phyloP scores from a whole-genome alignment of 2,888 invertebrate genomes.

The Palloptera scutellata region DNA sequence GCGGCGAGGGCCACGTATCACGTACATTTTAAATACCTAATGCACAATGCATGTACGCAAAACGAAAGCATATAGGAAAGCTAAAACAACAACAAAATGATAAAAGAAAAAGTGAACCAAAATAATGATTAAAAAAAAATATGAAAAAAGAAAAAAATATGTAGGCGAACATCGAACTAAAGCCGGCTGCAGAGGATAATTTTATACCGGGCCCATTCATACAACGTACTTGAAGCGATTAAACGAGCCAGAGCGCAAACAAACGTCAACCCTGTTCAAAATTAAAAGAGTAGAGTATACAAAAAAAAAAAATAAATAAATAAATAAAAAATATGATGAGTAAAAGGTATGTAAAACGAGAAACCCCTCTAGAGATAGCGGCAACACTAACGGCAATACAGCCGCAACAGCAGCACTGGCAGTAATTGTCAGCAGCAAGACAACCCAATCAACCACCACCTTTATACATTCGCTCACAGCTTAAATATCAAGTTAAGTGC shows the following conservation, averaged over 20 bases:
- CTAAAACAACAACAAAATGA: constrained; percentile 4
- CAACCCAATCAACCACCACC: neutral
- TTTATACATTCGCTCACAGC: neutral
- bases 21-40: too few species aligned
- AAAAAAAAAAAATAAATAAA: neutral
- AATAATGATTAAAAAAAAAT: constrained; percentile 9
- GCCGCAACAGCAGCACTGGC: neutral
- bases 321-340: neutral
- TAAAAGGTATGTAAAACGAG: neutral
- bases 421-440: neutral
- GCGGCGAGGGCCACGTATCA: neutral
- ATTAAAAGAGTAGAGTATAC: neutral
- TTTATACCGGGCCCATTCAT: neutral
- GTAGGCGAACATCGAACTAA: neutral
- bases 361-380: neutral
- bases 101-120: constrained; percentile 9
- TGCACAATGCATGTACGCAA: neutral
- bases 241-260: constrained; percentile 13
- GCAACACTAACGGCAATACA: neutral
- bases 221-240: constrained; percentile 16
- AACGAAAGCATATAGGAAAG: constrained; percentile 2
- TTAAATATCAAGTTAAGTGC: constrained; percentile 11
- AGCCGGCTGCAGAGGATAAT: neutral
- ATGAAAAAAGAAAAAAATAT: neutral
- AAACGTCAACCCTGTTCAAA: constrained; percentile 17